Evolutionary conservation across 2,797 vertebrate species (phyloP).

Genomic region (Delichon dasypus): DNA sequence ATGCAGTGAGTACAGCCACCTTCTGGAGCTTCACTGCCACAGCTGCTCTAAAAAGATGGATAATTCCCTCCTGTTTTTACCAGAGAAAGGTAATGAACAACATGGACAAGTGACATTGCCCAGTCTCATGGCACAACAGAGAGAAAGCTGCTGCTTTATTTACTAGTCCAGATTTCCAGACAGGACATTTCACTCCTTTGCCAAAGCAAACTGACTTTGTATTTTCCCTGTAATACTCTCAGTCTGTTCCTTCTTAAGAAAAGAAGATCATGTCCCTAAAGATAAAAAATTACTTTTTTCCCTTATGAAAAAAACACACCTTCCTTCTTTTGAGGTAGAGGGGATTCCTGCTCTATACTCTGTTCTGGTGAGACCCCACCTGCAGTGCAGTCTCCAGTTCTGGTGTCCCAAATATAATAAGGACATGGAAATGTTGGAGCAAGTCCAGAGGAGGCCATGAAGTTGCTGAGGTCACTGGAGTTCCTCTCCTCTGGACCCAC

Average conservation of each 20-base stretch:
- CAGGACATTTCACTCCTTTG: not conserved
- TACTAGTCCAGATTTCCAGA: not conserved
- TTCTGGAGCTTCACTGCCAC: not conserved
- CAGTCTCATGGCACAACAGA: rapidly evolving
- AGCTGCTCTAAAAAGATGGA: not conserved
- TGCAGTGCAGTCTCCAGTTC: not conserved
- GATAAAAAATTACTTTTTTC: not conserved
- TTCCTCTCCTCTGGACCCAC: rapidly evolving
- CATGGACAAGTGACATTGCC: not conserved
- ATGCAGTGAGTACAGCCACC: not conserved
- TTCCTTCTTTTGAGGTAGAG: not conserved
- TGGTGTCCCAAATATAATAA: not conserved
- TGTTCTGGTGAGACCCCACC: not conserved
- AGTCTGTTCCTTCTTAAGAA: not conserved
- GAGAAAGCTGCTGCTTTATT: not conserved
- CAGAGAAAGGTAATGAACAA: not conserved
- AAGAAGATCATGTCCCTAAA: rapidly evolving
- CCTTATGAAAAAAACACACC: rapidly evolving
- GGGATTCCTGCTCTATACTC: not conserved
- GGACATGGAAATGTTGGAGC: rapidly evolving
- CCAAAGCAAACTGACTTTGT: not conserved
- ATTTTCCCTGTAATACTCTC: not conserved
- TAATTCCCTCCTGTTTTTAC: not conserved
- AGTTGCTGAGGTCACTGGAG: not conserved
- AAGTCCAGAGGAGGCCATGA: not conserved